Evolutionary conservation across 2,797 vertebrate species (phyloP), one percentile per base, ranked within the genome.

Genomic region (Lepilemur septentrionalis): DNA sequence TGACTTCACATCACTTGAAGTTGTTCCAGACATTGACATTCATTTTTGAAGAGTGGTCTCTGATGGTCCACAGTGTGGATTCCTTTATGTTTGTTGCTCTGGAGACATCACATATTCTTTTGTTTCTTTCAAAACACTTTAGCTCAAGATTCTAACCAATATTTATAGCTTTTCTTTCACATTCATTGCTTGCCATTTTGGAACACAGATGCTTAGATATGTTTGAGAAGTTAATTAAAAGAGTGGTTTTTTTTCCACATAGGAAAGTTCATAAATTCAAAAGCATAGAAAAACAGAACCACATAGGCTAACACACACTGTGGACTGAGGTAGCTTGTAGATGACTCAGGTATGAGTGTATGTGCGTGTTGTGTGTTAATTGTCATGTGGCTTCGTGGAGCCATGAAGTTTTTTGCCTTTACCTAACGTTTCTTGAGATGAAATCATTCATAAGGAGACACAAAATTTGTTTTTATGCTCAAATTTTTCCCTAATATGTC

Each of bases 101-200:
- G 48, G 30, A 87, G 63, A 88, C 38, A 72, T 4, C 55, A 73
- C 14, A 50, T 43, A 41, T 81, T 73, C 30, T 82, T 30, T 83
- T 6, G 10, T 93, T 83, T 88, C n/a, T 83, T 93, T 93, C 18
- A 67, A 67, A 95, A 73, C 17, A 13, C n/a, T 79, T 91, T 83
- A 79, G 91, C 83, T 94, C 82, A 76, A 81, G 86, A 35, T 86
- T 79, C 30, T 91, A 55, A 38, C 63, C 61, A 87, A 57, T 87
- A 32, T 20, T 28, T 86, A 72, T 38, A 89, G 4, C 12, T 83
- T 86, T 86, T 30, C 38, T 46, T 87, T 91, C 70, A 48, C 0
- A 55, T 55, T 13, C 2, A 18, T 5, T 69, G 9, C 43, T 48
- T 89, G 25, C 10, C 6, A 15, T 41, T 92, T 78, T 94, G 57